Evolutionary conservation across 2,113 vertebrate genomes (phyloP).

Genomic region (Microcebus lehilahytsara): DNA sequence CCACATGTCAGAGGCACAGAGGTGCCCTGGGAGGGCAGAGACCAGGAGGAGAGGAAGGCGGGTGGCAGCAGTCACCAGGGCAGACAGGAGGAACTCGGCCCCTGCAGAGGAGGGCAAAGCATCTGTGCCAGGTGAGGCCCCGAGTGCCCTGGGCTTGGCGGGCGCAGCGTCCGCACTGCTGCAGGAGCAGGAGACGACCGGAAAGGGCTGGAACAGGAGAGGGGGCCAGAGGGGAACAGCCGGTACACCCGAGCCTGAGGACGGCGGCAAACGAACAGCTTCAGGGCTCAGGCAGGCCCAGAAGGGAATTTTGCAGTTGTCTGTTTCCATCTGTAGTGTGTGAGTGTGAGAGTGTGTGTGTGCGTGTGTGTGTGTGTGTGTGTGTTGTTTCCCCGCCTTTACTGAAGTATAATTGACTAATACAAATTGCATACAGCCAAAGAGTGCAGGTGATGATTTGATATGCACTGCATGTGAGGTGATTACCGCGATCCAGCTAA

Average conservation of each 20-base stretch:
- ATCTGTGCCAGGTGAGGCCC: background rate
- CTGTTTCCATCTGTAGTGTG: background rate
- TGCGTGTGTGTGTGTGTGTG: background rate
- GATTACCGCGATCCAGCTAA: background rate
- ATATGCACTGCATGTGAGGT: no score
- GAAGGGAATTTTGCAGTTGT: background rate
- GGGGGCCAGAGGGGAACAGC: no score
- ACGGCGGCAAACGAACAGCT: no score
- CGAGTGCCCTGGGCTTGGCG: background rate
- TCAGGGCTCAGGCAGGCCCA: background rate
- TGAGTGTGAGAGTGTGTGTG: background rate
- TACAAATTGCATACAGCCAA: background rate
- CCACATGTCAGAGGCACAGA: background rate
- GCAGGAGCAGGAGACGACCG: background rate
- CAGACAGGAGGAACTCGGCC: fast-evolving
- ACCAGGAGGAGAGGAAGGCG: background rate
- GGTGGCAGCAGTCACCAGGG: background rate
- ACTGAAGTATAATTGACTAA: background rate
- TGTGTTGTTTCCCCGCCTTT: background rate
- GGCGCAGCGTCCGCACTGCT: background rate
- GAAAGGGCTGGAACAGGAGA: background rate
- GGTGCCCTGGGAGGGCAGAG: background rate
- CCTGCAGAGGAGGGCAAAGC: background rate
- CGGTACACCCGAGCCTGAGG: background rate
- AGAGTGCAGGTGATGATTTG: background rate